Evolutionary conservation across 2,113 vertebrate genomes (phyloP).

Genomic region (Scytalopus superciliaris): DNA sequence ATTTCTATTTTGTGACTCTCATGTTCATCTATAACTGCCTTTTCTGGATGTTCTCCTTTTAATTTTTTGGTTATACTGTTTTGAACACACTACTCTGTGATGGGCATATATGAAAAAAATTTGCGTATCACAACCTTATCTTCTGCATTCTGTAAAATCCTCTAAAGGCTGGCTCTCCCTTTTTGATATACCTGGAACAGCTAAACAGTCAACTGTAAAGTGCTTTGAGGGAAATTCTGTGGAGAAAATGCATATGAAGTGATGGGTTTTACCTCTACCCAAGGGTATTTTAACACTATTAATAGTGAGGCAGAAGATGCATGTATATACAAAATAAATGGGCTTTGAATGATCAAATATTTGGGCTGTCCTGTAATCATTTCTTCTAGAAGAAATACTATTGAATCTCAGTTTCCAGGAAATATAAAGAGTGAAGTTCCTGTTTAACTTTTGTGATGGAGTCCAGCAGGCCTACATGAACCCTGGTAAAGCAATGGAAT

Average conservation of each 20-base stretch:
- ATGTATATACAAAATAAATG: not conserved
- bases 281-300: not conserved
- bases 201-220: not conserved
- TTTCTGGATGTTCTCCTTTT: not conserved
- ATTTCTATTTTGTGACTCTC: not conserved
- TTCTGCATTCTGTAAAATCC: not conserved
- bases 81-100: not conserved
- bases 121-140: not conserved
- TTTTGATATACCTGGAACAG: not conserved
- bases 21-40: not conserved
- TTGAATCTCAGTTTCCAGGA: not conserved
- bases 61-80: not conserved
- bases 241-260: not conserved
- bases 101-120: not conserved
- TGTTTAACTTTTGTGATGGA: not conserved
- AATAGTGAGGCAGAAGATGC: not conserved
- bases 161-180: not conserved
- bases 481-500: not conserved
- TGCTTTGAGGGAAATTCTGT: not conserved
- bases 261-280: not conserved
- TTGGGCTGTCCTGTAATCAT: not conserved
- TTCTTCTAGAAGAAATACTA: not conserved
- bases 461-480: not conserved
- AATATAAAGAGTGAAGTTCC: not conserved
- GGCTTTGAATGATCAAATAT: not conserved